These are phyloP conservation scores for Brachyptera putata DNA, from an alignment of 2,888 invertebrate species.

Conservation along the genomic window DNA sequence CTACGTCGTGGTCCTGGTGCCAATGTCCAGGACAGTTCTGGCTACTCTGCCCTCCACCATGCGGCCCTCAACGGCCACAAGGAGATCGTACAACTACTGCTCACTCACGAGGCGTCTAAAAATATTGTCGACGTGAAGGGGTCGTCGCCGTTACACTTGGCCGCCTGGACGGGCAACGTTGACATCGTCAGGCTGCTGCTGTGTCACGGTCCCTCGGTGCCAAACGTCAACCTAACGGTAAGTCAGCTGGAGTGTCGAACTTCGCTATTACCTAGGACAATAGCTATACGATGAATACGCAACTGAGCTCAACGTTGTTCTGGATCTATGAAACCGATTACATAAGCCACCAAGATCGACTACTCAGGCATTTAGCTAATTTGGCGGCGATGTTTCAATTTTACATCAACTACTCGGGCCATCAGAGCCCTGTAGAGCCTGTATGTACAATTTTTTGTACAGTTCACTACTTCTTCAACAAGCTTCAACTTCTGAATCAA, in stretches of 20 bases:
- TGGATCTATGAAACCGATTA: no score
- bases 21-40: constrained; percentile 89
- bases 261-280: not conserved
- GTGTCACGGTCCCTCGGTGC: constrained; percentile 73
- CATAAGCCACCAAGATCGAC: no score
- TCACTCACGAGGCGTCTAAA: constrained; percentile 83
- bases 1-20: constrained; percentile 84
- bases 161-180: constrained; percentile 90
- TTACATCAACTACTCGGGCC: no score
- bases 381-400: no score
- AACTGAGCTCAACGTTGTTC: no score
- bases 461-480: no score
- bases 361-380: no score
- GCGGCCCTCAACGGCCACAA: constrained; percentile 89
- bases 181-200: constrained; percentile 83
- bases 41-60: constrained; percentile 90
- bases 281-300: no score
- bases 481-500: no score
- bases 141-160: constrained; percentile 87
- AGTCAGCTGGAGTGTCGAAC: constrained; percentile 44
- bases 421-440: no score
- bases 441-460: no score
- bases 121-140: constrained; percentile 86
- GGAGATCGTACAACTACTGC: constrained; percentile 77
- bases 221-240: constrained; percentile 81